Percentiles rank a stretch among this genome's conserved stretches.
phyloP scores from a whole-genome alignment of 2,113 vertebrate genomes.

The Ophiodon elongatus region DNA sequence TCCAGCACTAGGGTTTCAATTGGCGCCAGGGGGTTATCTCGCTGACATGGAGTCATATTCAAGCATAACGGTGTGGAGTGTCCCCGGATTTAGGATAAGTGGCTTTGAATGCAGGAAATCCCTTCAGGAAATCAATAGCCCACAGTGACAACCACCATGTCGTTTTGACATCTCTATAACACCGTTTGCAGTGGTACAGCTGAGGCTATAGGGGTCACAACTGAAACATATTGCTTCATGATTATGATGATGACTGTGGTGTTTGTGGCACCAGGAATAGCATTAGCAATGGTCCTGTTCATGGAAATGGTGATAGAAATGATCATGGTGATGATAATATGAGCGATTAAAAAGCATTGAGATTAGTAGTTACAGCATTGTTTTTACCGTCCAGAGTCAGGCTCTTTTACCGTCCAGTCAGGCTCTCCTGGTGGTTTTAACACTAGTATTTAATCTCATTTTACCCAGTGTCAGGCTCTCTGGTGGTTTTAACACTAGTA shows the following conservation, averaged over 20 bases:
- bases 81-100: constrained; percentile 33
- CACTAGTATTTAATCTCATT: neutral
- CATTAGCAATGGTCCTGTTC: neutral
- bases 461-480: neutral
- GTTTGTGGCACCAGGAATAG: neutral
- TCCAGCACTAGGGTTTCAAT: constrained; percentile 46
- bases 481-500: neutral
- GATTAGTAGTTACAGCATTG: neutral
- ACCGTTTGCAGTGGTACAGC: neutral
- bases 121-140: constrained; percentile 16
- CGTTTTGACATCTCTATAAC: neutral
- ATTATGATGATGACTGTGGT: neutral
- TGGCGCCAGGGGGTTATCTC: constrained; percentile 5
- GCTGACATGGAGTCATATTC: constrained; percentile 28
- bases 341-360: neutral
- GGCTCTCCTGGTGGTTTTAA: neutral
- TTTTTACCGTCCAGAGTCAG: neutral
- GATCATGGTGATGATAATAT: neutral
- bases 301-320: neutral
- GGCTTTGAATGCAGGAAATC: constrained; percentile 36
- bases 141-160: neutral
- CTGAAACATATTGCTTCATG: neutral
- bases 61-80: constrained; percentile 20
- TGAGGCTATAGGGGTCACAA: neutral
- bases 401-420: too few species aligned